Conservation (phyloP, 1,140 invertebrate species). For the Sinella curviseta region DNA sequence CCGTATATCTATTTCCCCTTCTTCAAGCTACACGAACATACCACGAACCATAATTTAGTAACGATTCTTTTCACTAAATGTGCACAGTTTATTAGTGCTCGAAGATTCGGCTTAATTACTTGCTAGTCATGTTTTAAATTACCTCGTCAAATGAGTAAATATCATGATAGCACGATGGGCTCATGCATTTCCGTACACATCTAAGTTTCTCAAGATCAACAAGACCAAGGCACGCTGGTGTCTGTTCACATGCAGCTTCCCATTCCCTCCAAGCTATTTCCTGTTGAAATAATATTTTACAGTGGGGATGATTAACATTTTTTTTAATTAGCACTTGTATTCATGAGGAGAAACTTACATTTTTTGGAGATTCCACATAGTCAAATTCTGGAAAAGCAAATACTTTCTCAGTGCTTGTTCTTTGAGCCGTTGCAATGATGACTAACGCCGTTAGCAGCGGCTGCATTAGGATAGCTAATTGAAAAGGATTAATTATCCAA, state of each 20-base stretch:
- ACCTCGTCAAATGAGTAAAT: slow-evolving; percentile 50
- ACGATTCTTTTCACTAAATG: no score
- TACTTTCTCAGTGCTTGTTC: slow-evolving; percentile 23
- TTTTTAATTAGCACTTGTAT: not conserved
- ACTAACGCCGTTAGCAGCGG: not conserved
- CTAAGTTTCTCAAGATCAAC: slow-evolving; percentile 43
- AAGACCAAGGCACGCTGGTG: slow-evolving; percentile 42
- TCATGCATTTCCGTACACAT: slow-evolving; percentile 49
- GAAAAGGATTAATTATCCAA: not conserved
- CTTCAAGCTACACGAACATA: slow-evolving; percentile 46
- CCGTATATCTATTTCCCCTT: slow-evolving; percentile 52
- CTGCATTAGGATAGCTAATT: slow-evolving; percentile 1
- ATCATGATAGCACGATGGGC: slow-evolving; percentile 47
- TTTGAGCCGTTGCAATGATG: slow-evolving; percentile 2
- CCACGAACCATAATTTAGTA: no score
- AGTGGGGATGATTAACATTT: not conserved
- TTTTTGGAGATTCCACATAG: slow-evolving; percentile 45
- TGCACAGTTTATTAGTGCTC: no score
- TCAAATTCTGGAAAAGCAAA: slow-evolving; percentile 49
- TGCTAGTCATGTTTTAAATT: slow-evolving; percentile 9
- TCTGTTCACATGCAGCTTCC: slow-evolving; percentile 46
- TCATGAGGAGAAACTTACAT: slow-evolving; percentile 36
- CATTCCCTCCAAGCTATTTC: slow-evolving; percentile 47
- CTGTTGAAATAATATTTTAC: slow-evolving; percentile 25
- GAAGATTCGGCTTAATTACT: no score